Conservation (phyloP, 2,113 vertebrate genomes). For the Poecilia latipinna region DNA sequence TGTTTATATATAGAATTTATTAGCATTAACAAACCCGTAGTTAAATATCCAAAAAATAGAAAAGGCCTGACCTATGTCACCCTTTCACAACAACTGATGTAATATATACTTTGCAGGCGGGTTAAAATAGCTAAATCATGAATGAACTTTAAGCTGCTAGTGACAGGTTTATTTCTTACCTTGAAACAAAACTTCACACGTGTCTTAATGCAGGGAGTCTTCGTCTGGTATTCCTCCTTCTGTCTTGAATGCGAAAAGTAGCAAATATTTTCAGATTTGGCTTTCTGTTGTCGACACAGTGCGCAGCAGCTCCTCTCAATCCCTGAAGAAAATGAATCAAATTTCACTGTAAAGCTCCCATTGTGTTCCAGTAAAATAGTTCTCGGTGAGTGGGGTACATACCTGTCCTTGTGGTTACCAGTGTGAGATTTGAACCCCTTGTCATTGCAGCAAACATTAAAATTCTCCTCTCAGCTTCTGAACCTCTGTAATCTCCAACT, state of each 20-base stretch:
- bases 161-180: conserved; percentile 42
- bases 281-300: conserved; percentile 28
- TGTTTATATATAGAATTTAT: background rate
- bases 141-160: background rate
- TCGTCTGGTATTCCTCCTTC: conserved; percentile 53
- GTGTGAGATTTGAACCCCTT: conserved; percentile 57
- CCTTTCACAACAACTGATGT: background rate
- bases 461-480: conserved; percentile 44
- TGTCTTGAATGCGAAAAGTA: conserved; percentile 40
- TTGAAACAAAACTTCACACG: conserved; percentile 67
- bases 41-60: background rate
- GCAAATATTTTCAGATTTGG: conserved; percentile 37
- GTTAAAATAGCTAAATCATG: background rate
- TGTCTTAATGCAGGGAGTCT: conserved; percentile 43
- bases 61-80: background rate
- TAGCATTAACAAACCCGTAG: background rate
- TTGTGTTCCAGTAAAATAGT: background rate
- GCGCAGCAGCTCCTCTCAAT: conserved; percentile 42
- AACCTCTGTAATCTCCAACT: conserved; percentile 40
- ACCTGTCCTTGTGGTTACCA: conserved; percentile 64
- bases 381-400: conserved; percentile 39
- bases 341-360: background rate
- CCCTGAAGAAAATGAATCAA: conserved; percentile 32
- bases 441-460: conserved; percentile 71
- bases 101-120: conserved; percentile 3